Percentiles rank a stretch among this genome's conserved stretches.
phyloP scores from a whole-genome alignment of 2,113 vertebrate genomes.

The Micromys minutus region DNA sequence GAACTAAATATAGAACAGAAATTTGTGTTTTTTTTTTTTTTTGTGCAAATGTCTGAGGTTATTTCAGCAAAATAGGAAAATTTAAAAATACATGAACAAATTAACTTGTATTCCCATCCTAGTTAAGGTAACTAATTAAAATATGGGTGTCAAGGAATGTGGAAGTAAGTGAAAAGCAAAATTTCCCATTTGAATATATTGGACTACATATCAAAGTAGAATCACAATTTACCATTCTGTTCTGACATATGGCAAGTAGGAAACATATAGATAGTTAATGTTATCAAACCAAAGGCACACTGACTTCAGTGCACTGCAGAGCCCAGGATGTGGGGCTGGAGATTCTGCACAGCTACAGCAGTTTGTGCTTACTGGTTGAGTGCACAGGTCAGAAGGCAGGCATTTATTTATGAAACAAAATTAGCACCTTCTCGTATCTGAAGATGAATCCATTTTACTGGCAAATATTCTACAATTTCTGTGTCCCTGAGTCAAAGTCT shows the following conservation, averaged over 20 bases:
- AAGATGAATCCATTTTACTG: not conserved
- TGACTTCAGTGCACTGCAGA: not conserved
- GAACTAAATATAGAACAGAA: not conserved
- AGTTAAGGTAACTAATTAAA: constrained; percentile 4
- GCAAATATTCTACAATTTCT: constrained; percentile 2
- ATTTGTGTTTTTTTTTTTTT: constrained; percentile 24
- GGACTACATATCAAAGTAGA: constrained; percentile 12
- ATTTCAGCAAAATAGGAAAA: not conserved
- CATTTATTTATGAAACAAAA: constrained; percentile 33
- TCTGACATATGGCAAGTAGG: constrained; percentile 50
- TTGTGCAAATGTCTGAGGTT: not conserved
- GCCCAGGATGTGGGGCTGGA: not conserved
- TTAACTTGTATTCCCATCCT: not conserved
- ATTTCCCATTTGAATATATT: constrained; percentile 64
- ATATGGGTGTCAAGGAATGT: constrained; percentile 43
- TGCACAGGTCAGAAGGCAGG: not conserved
- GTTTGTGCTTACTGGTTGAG: not conserved
- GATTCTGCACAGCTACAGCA: not conserved
- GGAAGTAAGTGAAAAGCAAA: constrained; percentile 56
- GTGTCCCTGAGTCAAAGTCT: not conserved
- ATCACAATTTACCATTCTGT: not conserved
- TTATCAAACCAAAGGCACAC: not conserved
- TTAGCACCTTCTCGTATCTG: not conserved
- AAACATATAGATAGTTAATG: not conserved
- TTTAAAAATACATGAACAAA: not conserved